Evolutionary conservation across 2,888 invertebrate species (phyloP).

Genomic region (Brachycybe producta): DNA sequence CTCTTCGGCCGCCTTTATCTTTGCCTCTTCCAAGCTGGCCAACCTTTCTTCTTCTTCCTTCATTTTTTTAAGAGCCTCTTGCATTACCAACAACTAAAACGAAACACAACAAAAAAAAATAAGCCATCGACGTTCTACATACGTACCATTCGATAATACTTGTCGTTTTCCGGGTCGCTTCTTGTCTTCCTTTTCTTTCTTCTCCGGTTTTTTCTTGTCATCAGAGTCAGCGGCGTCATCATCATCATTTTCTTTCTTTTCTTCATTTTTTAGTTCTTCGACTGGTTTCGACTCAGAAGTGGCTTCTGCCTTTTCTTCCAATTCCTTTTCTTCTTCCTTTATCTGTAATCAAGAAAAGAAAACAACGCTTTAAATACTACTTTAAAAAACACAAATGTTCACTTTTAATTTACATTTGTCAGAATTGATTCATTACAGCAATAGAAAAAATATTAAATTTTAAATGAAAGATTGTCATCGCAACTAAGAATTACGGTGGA

Average conservation of each 20-base stretch:
- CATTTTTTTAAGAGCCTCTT: constrained; percentile 53
- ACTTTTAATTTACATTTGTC: too few relatives aligned
- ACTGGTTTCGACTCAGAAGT: background rate
- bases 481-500: too few relatives aligned
- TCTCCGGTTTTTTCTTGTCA: constrained; percentile 25
- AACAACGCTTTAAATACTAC: background rate
- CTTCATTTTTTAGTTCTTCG: constrained; percentile 22
- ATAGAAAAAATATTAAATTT: too few relatives aligned
- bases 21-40: constrained; percentile 49
- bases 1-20: constrained; percentile 26
- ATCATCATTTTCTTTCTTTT: constrained; percentile 14
- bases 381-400: constrained; percentile 4
- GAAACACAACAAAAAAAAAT: constrained; percentile 8
- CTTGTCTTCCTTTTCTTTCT: constrained; percentile 30
- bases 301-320: constrained; percentile 23
- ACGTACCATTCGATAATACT: constrained; percentile 17
- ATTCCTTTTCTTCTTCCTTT: constrained; percentile 20
- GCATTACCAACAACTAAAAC: constrained; percentile 67
- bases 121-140: background rate
- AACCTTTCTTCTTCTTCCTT: constrained; percentile 47
- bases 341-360: too few relatives aligned
- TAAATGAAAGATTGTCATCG: too few relatives aligned
- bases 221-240: constrained; percentile 13
- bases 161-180: constrained; percentile 65
- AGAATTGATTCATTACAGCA: too few relatives aligned